These are phyloP conservation scores for Sorex araneus DNA, from an alignment of 2,113 vertebrate genomes.

Conservation along the genomic window DNA sequence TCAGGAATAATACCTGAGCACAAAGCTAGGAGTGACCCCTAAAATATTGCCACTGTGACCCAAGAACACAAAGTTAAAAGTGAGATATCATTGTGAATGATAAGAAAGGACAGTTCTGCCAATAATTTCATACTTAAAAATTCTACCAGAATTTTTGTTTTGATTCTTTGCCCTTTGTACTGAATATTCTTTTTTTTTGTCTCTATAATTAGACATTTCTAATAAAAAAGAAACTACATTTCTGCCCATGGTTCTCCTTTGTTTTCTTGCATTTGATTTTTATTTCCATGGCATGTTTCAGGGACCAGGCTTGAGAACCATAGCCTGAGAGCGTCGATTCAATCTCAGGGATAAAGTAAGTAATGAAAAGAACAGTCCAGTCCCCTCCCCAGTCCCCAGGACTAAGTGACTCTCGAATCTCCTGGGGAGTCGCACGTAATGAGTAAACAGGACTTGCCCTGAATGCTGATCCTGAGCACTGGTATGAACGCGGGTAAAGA, in stretches of 20 bases:
- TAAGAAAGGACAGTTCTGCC: background rate
- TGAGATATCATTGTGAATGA: background rate
- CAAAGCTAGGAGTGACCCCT: no score
- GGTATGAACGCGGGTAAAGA: background rate
- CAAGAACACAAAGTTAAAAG: background rate
- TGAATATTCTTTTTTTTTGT: background rate
- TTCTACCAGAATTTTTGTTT: background rate
- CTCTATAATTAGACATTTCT: background rate
- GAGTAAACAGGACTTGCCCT: background rate
- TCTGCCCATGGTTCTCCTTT: background rate
- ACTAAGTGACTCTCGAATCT: background rate
- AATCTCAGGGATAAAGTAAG: background rate
- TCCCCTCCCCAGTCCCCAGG: background rate
- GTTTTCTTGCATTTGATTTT: background rate
- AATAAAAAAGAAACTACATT: constrained; percentile 29
- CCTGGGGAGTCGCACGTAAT: background rate
- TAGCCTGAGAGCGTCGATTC: background rate
- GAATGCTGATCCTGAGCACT: background rate
- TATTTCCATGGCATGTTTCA: background rate
- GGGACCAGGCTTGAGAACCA: accelerated
- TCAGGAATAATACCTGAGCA: no score
- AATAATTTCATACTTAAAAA: constrained; percentile 53
- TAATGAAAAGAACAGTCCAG: background rate
- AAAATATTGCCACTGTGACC: no score
- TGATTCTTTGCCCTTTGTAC: background rate